Conservation (phyloP, 1,140 invertebrate genomes). For the Ceratina australensis region DNA sequence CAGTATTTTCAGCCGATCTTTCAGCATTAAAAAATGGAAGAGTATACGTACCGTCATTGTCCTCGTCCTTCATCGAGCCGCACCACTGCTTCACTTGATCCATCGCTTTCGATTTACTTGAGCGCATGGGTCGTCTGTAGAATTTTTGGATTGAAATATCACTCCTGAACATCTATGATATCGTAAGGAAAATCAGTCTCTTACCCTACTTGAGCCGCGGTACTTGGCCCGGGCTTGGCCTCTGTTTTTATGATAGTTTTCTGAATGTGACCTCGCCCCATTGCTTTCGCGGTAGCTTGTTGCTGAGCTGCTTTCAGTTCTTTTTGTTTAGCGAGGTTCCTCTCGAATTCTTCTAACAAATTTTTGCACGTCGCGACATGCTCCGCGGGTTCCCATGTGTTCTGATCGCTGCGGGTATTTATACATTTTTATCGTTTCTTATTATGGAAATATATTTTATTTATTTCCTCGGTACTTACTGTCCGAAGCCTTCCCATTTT, state of each 20-base stretch:
- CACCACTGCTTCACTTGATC: conserved; percentile 92
- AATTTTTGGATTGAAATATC: background rate
- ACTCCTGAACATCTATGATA: background rate
- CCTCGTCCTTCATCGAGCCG: conserved; percentile 84
- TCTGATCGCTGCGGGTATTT: conserved; percentile 81
- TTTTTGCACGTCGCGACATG: conserved; percentile 87
- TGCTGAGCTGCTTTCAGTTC: conserved; percentile 82
- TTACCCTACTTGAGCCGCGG: conserved; percentile 72
- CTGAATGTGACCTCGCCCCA: conserved; percentile 69
- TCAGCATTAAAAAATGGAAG: background rate
- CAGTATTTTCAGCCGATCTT: background rate
- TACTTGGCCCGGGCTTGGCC: conserved; percentile 76
- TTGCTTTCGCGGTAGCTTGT: conserved; percentile 70
- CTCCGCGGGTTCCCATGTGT: conserved; percentile 89
- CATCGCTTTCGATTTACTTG: conserved; percentile 89
- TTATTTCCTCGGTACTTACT: too few relatives aligned
- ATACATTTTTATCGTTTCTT: too few relatives aligned
- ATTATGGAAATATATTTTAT: too few relatives aligned
- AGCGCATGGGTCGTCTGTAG: conserved; percentile 84
- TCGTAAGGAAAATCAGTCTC: conserved; percentile 14
- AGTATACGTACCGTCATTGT: conserved; percentile 73
- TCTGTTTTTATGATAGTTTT: conserved; percentile 72
- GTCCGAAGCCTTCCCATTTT: conserved; percentile 89
- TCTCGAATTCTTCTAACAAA: conserved; percentile 89
- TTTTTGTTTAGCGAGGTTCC: conserved; percentile 87